Evolutionary conservation across 2,113 vertebrate species (phyloP).

Genomic region (Rhabdornis inornatus): DNA sequence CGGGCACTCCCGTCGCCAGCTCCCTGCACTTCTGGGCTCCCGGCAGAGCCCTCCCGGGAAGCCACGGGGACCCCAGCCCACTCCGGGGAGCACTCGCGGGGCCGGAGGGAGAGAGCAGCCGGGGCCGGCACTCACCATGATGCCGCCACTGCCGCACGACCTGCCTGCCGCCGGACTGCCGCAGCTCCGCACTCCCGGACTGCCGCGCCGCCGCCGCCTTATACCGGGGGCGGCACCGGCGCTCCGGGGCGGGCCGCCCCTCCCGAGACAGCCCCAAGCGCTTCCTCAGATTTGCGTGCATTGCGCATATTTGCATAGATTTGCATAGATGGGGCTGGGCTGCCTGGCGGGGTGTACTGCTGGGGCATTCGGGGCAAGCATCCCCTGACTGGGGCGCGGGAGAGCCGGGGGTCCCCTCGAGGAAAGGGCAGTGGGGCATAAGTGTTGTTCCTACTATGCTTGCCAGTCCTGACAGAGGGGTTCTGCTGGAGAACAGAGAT

Average conservation of each 20-base stretch:
- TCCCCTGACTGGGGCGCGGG: not conserved
- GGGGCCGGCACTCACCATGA: slow-evolving; percentile 49
- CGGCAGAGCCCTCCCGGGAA: not conserved
- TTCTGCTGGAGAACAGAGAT: not conserved
- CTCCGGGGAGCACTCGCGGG: not conserved
- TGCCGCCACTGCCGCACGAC: not conserved
- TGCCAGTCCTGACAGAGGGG: not conserved
- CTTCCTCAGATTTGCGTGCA: not conserved
- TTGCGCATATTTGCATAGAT: not conserved
- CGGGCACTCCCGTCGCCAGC: not conserved
- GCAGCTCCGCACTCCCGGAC: not conserved
- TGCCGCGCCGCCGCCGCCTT: not conserved
- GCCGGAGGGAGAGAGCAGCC: not conserved
- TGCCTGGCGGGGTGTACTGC: not conserved
- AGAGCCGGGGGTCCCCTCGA: not conserved
- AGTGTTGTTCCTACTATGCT: accelerated
- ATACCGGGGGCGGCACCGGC: slow-evolving; percentile 28
- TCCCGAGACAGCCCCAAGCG: not conserved
- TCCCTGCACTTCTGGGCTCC: not conserved
- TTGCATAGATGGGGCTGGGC: not conserved
- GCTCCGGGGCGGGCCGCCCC: not conserved
- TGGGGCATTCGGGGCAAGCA: not conserved
- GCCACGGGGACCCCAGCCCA: not conserved
- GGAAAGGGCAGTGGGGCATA: not conserved
- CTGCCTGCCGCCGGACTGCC: not conserved